phyloP scores from a whole-genome alignment of 2,888 invertebrate genomes.

The Cheilosia impressa region DNA sequence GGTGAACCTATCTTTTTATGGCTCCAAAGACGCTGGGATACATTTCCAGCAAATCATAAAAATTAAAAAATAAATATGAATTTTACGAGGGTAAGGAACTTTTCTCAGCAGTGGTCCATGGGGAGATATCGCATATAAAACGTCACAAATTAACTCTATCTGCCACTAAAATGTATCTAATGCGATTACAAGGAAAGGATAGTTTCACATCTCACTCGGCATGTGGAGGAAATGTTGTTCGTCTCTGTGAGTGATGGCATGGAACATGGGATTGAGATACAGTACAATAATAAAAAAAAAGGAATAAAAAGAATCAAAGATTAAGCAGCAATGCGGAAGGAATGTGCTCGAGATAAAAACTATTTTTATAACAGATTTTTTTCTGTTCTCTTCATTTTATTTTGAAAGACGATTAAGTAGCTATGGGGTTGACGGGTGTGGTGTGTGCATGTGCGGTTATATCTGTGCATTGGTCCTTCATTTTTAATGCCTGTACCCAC shows the following conservation, averaged over 20 bases:
- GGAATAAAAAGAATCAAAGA: slow-evolving; percentile 12
- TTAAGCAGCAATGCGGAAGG: slow-evolving; percentile 66
- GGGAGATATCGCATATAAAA: slow-evolving; percentile 43
- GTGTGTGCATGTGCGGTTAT: slow-evolving; percentile 5
- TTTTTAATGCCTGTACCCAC: neutral
- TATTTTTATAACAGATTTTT: slow-evolving; percentile 50
- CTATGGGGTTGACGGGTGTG: neutral
- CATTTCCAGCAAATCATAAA: slow-evolving; percentile 66
- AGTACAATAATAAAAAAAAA: slow-evolving; percentile 31
- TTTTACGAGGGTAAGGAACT: slow-evolving; percentile 59
- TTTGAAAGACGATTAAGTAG: slow-evolving; percentile 53
- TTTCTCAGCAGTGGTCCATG: slow-evolving; percentile 65
- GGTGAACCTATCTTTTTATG: slow-evolving; percentile 44
- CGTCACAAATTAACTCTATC: slow-evolving; percentile 53
- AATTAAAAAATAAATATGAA: slow-evolving; percentile 14
- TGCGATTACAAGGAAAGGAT: slow-evolving; percentile 40
- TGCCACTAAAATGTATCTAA: slow-evolving; percentile 59
- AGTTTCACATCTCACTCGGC: slow-evolving; percentile 50
- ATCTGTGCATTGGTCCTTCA: slow-evolving; percentile 67
- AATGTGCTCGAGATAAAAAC: slow-evolving; percentile 43
- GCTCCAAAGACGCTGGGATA: slow-evolving; percentile 9
- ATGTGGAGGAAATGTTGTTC: slow-evolving; percentile 32
- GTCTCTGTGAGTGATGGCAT: slow-evolving; percentile 26
- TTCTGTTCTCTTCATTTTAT: slow-evolving; percentile 13
- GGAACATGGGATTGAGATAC: slow-evolving; percentile 32